Conservation (phyloP, 2,888 invertebrate genomes). For the Apomyelois bistriatella region DNA sequence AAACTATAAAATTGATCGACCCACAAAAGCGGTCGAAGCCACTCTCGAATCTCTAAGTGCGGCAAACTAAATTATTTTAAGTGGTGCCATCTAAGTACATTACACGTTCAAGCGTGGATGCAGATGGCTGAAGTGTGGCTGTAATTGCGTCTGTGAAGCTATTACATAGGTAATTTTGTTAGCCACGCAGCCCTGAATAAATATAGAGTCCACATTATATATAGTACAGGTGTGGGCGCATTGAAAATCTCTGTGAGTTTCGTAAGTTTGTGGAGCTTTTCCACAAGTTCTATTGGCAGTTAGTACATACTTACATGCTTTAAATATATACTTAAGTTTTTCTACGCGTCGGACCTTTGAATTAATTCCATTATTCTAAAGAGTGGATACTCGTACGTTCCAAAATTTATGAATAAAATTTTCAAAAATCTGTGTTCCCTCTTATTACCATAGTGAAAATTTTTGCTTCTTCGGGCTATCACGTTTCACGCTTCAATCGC, state of each 20-base stretch:
- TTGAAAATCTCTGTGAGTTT: neutral
- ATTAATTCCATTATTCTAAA: no score
- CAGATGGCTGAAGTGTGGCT: conserved; percentile 1
- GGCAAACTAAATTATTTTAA: conserved; percentile 2
- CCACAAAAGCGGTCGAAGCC: neutral
- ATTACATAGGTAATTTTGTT: neutral
- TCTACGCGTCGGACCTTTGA: no score
- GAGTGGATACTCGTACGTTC: no score
- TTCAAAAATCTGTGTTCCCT: no score
- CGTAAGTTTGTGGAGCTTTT: no score
- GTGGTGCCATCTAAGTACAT: neutral
- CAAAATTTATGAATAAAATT: no score
- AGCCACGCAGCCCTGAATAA: neutral
- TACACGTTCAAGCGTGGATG: neutral
- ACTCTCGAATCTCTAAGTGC: neutral
- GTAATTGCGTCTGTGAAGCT: neutral
- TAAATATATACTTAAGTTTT: no score
- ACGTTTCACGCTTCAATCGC: no score
- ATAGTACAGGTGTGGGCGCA: neutral
- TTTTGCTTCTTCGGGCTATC: no score
- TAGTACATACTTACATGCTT: no score
- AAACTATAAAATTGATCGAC: conserved; percentile 1
- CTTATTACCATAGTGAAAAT: no score
- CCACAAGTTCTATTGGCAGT: no score
- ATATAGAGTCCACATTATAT: neutral